phyloP scores from a whole-genome alignment of 2,888 invertebrate species.

The Coelogynopora nodosa region DNA sequence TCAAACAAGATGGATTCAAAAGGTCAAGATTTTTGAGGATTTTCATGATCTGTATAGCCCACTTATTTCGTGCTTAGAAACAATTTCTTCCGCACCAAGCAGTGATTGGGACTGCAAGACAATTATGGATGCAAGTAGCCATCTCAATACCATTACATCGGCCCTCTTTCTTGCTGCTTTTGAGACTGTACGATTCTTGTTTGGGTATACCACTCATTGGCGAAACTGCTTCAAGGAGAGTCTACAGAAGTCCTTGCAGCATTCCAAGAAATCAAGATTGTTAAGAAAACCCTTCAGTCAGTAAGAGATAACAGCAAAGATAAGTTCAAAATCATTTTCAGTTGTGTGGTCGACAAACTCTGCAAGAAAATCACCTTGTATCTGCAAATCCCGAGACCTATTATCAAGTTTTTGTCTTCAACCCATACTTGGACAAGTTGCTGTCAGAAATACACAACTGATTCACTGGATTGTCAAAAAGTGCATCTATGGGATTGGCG shows the following conservation, averaged over 20 bases:
- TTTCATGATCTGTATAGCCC: background rate
- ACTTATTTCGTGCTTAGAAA: background rate
- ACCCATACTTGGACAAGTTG: background rate
- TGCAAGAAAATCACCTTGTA: background rate
- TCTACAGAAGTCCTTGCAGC: background rate
- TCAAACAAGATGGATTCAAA: background rate
- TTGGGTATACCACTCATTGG: background rate
- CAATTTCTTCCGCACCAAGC: background rate
- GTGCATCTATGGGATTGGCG: background rate
- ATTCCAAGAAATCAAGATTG: background rate
- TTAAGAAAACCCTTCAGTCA: background rate
- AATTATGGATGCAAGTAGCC: background rate
- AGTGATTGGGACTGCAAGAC: background rate
- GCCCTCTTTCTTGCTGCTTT: background rate
- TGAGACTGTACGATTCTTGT: background rate
- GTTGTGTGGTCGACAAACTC: background rate
- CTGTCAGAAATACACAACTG: background rate
- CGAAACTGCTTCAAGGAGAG: background rate
- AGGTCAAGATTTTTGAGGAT: background rate
- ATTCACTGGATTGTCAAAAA: background rate
- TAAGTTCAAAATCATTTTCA: background rate
- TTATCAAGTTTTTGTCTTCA: background rate
- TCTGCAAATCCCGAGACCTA: background rate
- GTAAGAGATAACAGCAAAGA: background rate
- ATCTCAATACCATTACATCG: background rate